A percentile compares a stretch with the other conserved stretches of the same genome.
Evolutionary conservation across 1,140 invertebrate species (phyloP).

Genomic region (Nixonia krombeini): DNA sequence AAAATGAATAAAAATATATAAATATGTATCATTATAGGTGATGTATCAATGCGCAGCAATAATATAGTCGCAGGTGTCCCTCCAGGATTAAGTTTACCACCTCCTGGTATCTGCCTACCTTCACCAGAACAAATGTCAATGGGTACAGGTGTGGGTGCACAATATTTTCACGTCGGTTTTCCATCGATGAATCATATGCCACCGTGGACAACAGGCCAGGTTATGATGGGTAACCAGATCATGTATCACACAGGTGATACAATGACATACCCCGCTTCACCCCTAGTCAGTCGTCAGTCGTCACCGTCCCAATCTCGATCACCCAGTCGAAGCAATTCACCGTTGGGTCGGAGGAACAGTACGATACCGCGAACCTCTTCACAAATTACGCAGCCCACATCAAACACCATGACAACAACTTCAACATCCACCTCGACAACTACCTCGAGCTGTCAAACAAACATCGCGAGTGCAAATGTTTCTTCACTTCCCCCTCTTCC

Average conservation of each 20-base stretch:
- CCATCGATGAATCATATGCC: conserved; percentile 65
- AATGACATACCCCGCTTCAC: conserved; percentile 66
- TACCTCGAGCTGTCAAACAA: conserved; percentile 57
- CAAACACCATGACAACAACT: conserved; percentile 55
- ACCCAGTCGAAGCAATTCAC: conserved; percentile 68
- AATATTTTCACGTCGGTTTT: conserved; percentile 66
- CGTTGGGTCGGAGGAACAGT: conserved; percentile 44
- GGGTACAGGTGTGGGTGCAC: conserved; percentile 52
- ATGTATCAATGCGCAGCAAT: conserved; percentile 61
- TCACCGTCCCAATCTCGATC: conserved; percentile 70
- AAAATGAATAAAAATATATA: too few relatives aligned
- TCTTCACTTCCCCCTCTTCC: conserved; percentile 48
- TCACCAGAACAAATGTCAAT: conserved; percentile 65
- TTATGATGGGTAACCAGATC: conserved; percentile 66
- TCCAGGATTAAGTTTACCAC: conserved; percentile 62
- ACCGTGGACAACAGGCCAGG: conserved; percentile 63
- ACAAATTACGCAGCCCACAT: conserved; percentile 52
- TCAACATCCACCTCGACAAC: too few relatives aligned
- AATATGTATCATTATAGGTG: too few relatives aligned
- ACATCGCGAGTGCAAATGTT: conserved; percentile 48
- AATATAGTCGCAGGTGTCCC: conserved; percentile 61
- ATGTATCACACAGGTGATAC: conserved; percentile 65
- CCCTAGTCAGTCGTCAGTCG: conserved; percentile 69
- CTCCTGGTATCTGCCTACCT: conserved; percentile 63
- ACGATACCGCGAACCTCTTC: conserved; percentile 49